A percentile compares a stretch with the other conserved stretches of the same genome.
Evolutionary conservation across 2,797 vertebrate species (phyloP).

Genomic region (Sciurus vulgaris): DNA sequence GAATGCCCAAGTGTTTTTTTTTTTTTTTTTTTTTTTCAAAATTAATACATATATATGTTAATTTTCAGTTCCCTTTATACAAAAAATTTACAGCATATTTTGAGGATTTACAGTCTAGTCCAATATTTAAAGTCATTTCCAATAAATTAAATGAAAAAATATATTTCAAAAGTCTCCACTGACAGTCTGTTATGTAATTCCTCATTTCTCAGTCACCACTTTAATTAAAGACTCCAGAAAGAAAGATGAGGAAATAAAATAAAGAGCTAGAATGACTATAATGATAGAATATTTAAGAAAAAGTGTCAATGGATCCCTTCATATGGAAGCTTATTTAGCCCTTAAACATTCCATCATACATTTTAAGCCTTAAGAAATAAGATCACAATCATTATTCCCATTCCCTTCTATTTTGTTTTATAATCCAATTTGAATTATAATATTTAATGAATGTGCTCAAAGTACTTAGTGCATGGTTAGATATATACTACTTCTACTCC

Average conservation of each 20-base stretch:
- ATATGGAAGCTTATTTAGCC: not conserved
- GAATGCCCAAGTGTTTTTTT: slow-evolving; percentile 11
- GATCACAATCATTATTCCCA: not conserved
- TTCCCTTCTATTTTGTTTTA: not conserved
- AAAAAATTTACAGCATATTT: not conserved
- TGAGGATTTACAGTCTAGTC: not conserved
- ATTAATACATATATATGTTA: not conserved
- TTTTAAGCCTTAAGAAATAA: not conserved
- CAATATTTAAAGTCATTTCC: not conserved
- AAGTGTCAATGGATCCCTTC: not conserved
- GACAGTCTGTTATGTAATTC: not conserved
- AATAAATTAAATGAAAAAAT: not conserved
- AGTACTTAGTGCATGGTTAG: not conserved
- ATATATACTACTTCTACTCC: not conserved
- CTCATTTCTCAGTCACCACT: not conserved
- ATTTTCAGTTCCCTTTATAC: not conserved
- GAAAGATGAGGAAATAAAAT: not conserved
- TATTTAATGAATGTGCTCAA: not conserved
- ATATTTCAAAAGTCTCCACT: not conserved
- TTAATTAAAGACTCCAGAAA: not conserved
- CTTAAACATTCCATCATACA: not conserved
- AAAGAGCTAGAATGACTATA: not conserved
- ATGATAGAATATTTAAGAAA: not conserved
- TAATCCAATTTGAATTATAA: not conserved
- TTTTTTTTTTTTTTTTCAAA: not conserved